A percentile compares a stretch with the other conserved stretches of the same genome.
Evolutionary conservation across 2,113 vertebrate species (phyloP).

Genomic region (Psittacus erithacus): DNA sequence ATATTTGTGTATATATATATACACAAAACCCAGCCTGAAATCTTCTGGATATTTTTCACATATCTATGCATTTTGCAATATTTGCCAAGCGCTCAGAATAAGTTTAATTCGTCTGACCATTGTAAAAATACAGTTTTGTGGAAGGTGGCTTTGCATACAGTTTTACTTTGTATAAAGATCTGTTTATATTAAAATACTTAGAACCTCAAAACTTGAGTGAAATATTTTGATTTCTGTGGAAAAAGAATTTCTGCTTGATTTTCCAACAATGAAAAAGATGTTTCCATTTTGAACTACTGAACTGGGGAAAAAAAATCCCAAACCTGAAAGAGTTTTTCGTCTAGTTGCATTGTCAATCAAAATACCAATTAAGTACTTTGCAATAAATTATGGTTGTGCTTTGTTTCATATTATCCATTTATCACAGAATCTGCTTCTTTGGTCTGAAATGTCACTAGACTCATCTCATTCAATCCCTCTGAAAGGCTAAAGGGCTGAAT

Average conservation of each 20-base stretch:
- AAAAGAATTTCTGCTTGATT: background rate
- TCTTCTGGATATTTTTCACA: background rate
- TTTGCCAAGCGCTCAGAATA: background rate
- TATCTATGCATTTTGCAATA: background rate
- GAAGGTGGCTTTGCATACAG: background rate
- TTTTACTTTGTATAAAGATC: background rate
- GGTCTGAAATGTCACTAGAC: background rate
- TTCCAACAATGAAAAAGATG: background rate
- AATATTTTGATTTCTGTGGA: background rate
- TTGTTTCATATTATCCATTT: conserved; percentile 30
- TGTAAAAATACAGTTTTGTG: background rate
- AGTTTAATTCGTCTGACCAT: background rate
- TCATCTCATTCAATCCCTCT: background rate
- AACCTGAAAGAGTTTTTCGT: conserved; percentile 20
- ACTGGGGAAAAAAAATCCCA: background rate
- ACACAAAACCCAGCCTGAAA: background rate
- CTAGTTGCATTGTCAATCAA: conserved; percentile 27
- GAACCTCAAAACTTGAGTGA: background rate
- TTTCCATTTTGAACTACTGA: conserved; percentile 32
- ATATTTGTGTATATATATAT: background rate
- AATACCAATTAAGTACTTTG: background rate
- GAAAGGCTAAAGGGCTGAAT: background rate
- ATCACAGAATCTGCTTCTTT: background rate
- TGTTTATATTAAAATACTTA: background rate
- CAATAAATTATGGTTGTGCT: conserved; percentile 25